Evolutionary conservation across 2,797 vertebrate genomes (phyloP), one percentile per base, ranked within the genome.

Genomic region (Tapirus indicus): DNA sequence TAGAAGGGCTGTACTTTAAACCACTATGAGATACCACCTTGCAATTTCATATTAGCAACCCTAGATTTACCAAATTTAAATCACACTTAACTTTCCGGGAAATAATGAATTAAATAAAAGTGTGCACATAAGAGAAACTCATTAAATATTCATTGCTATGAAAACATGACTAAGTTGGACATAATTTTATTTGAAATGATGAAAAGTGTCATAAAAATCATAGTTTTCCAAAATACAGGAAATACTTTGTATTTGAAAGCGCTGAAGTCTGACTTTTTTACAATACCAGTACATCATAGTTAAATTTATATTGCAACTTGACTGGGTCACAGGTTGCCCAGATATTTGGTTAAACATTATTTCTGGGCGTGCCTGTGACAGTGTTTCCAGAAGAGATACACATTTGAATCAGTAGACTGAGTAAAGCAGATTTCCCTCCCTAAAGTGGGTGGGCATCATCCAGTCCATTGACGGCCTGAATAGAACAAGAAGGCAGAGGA

Each of bases 241-340:
- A 41, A 44, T 71, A 16, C 7, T 64, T 82, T 64, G 18, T 27
- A 94, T 68, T 58, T 88, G 54, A 49, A 95, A 60, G 72, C 11
- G 6, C 16, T n/a, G 18, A 56, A 54, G 21, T 72, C 84, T 71
- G 77, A 58, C 6, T 1, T 25, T 72, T 78, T 52, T 68, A 3
- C 79, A 74, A 85, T 68, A 44, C 5, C 11, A 75, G 49, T 32
- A 62, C 11, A 0, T 41, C 47, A 41, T 3, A 35, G 13, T 54
- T 32, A 35, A 11, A 62, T 88, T 83, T 58, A 1, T 44, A 6
- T 21, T 27, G 52, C 41, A 68, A 8, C 16, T 41, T 60, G n/a
- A 47, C 84, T 60, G 20, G 52, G 44, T 77, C 21, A 8, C 18
- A 7, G 44, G 38, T 27, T 18, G 4, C 18, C 2, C 12, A 29